Base-by-base conservation (phyloP, 2,113 vertebrate genomes). In the Nibea albiflora region DNA sequence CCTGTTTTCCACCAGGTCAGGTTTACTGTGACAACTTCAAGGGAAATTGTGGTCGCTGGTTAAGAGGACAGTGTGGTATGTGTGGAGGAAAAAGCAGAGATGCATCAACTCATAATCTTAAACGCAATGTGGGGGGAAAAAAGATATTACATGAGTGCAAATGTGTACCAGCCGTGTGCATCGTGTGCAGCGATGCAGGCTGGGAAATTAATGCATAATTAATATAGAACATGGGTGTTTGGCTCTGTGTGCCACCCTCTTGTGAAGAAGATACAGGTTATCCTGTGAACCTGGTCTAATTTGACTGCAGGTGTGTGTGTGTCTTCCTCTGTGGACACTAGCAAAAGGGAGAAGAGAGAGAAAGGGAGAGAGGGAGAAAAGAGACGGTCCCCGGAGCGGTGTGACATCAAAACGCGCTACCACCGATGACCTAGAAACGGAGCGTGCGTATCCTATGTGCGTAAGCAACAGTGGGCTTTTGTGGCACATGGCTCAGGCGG, bases 371-470 rank as follows among this genome's bases (percentile, higher is more conserved):
- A 81, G 56, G 42, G 77, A 42, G 31, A 44, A 56, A 75, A 70
- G 81, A 83, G 64, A 81, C 78, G 39, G 73, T 78, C 80, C 84
- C 76, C 42, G 70, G 78, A 81, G 88, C 79, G 3, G 4, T 24
- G 86, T 92, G 89, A 92, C 92, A 86, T 91, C 88, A 89, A 28
- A 87, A 83, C 76, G 56, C 72, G 63, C 78, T 73, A 9, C 62
- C n/a, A 83, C 78, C 20, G 66, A 80, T 93, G 93, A 94, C 92
- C 92, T 89, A 94, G 91, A 95, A 95, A 94, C 57, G 39, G 64
- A 66, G 88, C 66, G 70, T 83, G 87, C 85, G 75, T 78, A 63
- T 42, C 20, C 17, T 19, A 26, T 6, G 83, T 90, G 84, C 86
- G 87, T 89, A 87, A 86, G 89, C 88, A 83, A 31, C 77, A 22